Evolutionary conservation across 1,140 invertebrate species (phyloP).

Genomic region (Microplitis mediator): DNA sequence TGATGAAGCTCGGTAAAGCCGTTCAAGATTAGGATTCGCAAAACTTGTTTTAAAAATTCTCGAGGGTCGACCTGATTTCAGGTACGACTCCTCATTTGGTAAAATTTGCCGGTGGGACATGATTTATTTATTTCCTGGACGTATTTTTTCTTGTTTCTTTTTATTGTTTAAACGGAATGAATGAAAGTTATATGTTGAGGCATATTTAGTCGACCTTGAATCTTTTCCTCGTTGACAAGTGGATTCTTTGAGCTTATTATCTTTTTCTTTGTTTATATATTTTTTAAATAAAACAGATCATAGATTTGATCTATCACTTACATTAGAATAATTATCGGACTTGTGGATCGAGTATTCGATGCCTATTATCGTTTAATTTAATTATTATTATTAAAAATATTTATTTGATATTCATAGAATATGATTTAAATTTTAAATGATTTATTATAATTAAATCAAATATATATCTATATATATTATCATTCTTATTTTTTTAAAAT

Average conservation of each 20-base stretch:
- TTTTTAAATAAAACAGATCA: neutral
- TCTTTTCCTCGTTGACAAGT: neutral
- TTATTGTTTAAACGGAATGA: neutral
- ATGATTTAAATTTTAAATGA: too few species aligned
- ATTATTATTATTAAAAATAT: too few species aligned
- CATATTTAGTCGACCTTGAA: slow-evolving; percentile 13
- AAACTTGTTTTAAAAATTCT: slow-evolving; percentile 56
- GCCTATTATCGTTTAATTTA: neutral
- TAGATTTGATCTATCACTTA: neutral
- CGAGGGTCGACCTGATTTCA: slow-evolving; percentile 55
- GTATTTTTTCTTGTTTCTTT: neutral
- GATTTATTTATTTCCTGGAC: slow-evolving; percentile 2
- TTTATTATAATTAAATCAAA: too few species aligned
- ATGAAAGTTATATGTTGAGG: neutral
- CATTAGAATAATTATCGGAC: neutral
- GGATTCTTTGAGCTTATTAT: neutral
- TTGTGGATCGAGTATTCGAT: neutral
- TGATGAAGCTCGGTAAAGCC: slow-evolving; percentile 77
- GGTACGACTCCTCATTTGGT: slow-evolving; percentile 59
- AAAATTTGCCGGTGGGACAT: slow-evolving; percentile 50
- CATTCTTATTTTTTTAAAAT: too few species aligned
- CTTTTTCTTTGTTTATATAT: neutral
- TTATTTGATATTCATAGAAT: too few species aligned
- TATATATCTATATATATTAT: too few species aligned
- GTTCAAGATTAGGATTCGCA: slow-evolving; percentile 65